phyloP scores from a whole-genome alignment of 2,113 vertebrate species.

The Oreochromis spilurus region DNA sequence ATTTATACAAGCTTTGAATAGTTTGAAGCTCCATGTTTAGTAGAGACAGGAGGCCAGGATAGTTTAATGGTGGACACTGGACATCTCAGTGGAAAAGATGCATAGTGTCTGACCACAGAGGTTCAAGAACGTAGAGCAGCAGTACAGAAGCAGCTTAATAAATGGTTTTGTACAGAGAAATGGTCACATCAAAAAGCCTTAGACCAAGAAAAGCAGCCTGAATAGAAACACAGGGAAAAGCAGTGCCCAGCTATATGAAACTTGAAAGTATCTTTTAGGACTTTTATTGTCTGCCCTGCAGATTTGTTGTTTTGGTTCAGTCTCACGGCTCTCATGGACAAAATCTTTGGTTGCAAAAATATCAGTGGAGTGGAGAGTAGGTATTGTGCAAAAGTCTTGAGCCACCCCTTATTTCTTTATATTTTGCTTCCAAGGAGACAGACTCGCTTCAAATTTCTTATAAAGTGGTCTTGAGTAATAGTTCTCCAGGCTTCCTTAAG shows the following conservation, averaged over 20 bases:
- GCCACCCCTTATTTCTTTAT: neutral
- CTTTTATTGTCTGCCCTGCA: neutral
- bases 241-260: neutral
- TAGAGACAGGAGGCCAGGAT: neutral
- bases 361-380: neutral
- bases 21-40: neutral
- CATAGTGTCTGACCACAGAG: neutral
- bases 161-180: neutral
- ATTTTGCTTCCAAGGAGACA: neutral
- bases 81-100: slow-evolving; percentile 41
- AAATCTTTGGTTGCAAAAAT: neutral
- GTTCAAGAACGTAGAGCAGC: neutral
- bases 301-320: neutral
- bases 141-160: neutral
- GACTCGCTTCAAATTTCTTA: neutral
- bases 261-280: neutral
- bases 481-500: neutral
- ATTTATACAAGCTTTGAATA: slow-evolving; percentile 56
- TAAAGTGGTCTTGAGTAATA: neutral
- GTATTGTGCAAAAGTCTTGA: neutral
- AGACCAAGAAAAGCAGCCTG: neutral
- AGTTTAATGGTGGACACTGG: slow-evolving; percentile 1
- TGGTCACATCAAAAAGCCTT: neutral
- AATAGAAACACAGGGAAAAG: neutral
- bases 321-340: neutral